A percentile compares a stretch with the other conserved stretches of the same genome.
Evolutionary conservation across 2,888 invertebrate species (phyloP).

Genomic region (Ceraclea dissimilis): DNA sequence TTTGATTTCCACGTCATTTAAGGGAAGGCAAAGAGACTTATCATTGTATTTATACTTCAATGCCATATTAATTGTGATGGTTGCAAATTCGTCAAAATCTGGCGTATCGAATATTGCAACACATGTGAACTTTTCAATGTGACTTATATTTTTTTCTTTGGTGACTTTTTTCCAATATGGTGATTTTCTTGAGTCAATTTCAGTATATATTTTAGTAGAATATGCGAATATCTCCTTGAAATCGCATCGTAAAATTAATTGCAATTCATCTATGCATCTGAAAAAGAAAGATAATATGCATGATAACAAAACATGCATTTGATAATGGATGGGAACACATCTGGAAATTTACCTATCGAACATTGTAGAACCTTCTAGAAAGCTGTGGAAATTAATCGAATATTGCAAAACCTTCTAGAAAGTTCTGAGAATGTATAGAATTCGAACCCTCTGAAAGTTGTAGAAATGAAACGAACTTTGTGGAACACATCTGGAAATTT

Average conservation of each 20-base stretch:
- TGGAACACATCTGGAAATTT: too few species aligned
- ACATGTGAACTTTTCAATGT: not conserved
- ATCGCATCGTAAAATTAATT: conserved; percentile 17
- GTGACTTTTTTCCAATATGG: conserved; percentile 15
- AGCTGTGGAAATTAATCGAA: too few species aligned
- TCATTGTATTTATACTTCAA: conserved; percentile 14
- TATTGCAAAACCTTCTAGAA: too few species aligned
- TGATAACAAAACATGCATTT: too few species aligned
- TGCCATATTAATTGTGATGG: conserved; percentile 5
- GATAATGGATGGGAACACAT: too few species aligned
- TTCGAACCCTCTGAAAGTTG: too few species aligned
- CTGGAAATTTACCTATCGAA: too few species aligned
- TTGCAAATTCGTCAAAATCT: conserved; percentile 8
- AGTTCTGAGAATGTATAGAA: too few species aligned
- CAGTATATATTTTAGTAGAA: conserved; percentile 6
- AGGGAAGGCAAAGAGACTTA: conserved; percentile 6
- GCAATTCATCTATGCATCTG: conserved; percentile 15
- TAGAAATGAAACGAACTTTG: too few species aligned
- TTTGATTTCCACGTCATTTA: conserved; percentile 11
- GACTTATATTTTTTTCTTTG: not conserved
- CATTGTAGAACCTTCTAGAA: too few species aligned
- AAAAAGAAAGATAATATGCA: conserved; percentile 8
- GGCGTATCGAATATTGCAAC: conserved; percentile 11
- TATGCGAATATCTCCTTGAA: conserved; percentile 9
- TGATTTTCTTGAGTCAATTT: conserved; percentile 2